Evolutionary conservation across 2,113 vertebrate species (phyloP).

Genomic region (Aplodontia rufa): DNA sequence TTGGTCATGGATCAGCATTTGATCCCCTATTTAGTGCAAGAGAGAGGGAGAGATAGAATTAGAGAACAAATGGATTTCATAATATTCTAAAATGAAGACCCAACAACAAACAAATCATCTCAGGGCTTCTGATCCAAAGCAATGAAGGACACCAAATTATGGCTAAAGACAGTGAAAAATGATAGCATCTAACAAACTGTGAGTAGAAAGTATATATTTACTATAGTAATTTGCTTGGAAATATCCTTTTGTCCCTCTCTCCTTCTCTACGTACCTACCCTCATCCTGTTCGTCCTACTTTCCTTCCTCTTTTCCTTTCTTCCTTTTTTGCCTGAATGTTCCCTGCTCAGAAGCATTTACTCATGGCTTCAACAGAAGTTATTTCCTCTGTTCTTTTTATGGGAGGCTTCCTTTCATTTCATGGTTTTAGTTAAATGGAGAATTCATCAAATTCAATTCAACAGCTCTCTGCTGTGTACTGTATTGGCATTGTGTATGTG

Average conservation of each 20-base stretch:
- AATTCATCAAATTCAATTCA: not conserved
- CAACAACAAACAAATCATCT: not conserved
- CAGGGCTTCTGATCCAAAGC: not conserved
- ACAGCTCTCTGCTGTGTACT: not conserved
- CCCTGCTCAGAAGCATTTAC: not conserved
- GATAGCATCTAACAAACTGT: not conserved
- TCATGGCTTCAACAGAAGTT: not conserved
- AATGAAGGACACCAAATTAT: not conserved
- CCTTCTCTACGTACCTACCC: accelerated
- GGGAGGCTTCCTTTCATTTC: not conserved
- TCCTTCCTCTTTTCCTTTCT: not conserved
- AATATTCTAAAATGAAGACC: constrained; percentile 42
- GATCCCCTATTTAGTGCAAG: not conserved
- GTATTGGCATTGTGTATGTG: not conserved
- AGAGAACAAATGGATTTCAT: constrained; percentile 25
- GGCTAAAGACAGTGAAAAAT: not conserved
- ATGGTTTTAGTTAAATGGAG: not conserved
- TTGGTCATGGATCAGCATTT: not conserved
- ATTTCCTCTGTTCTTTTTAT: not conserved
- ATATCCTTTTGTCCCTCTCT: not conserved
- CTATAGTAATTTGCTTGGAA: not conserved
- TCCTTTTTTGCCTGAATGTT: not conserved
- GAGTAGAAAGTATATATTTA: not conserved
- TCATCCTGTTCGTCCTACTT: accelerated
- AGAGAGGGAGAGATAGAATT: not conserved